Conservation (phyloP, 2,797 vertebrate genomes). For the Chaenodraco wilsoni region DNA sequence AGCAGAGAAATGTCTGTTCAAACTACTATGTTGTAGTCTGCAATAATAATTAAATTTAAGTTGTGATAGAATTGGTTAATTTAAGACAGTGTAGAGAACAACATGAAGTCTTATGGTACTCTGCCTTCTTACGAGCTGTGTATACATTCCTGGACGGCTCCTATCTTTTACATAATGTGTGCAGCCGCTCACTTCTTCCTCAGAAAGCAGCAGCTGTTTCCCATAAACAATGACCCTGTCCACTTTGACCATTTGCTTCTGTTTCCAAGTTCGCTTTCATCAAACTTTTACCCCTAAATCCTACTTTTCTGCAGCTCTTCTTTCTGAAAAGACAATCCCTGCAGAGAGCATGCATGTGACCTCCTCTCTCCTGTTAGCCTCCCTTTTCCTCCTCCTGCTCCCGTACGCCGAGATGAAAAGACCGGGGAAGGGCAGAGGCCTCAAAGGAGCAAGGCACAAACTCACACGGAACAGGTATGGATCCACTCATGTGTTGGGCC, state of each 20-base stretch:
- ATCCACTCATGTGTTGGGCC: background rate
- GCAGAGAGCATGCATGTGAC: conserved; percentile 63
- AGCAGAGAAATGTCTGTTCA: background rate
- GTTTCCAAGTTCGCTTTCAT: conserved; percentile 34
- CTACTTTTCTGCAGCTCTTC: conserved; percentile 67
- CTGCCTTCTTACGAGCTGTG: conserved; percentile 26
- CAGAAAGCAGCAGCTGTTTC: conserved; percentile 56
- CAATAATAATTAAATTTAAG: background rate
- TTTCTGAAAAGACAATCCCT: conserved; percentile 36
- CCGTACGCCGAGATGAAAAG: conserved; percentile 80
- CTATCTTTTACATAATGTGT: conserved; percentile 43
- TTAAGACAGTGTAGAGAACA: background rate
- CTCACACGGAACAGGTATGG: conserved; percentile 64
- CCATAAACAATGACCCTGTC: conserved; percentile 47
- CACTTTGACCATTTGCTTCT: conserved; percentile 49
- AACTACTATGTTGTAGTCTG: background rate
- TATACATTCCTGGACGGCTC: conserved; percentile 35
- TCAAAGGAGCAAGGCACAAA: conserved; percentile 69
- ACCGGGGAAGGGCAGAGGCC: conserved; percentile 71
- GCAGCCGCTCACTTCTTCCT: conserved; percentile 19
- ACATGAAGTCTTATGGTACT: background rate
- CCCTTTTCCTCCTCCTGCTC: conserved; percentile 85
- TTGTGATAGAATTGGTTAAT: background rate
- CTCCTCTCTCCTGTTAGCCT: conserved; percentile 73
- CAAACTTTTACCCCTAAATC: conserved; percentile 47